Evolutionary conservation across 2,888 invertebrate species (phyloP).

Genomic region (Leptinotarsa tumamoca): DNA sequence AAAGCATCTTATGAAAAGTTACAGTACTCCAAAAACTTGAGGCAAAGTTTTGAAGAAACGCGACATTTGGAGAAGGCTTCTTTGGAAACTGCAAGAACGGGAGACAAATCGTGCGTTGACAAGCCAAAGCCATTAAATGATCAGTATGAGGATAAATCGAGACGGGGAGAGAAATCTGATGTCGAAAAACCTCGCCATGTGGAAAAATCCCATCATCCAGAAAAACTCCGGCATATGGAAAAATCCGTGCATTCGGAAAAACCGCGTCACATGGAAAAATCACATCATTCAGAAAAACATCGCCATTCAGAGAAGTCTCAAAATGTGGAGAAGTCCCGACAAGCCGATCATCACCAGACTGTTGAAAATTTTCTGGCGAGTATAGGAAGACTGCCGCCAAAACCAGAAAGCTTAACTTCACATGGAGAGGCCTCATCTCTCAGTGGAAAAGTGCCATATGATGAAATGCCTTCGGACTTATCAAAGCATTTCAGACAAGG

Average conservation of each 20-base stretch:
- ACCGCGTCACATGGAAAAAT: neutral
- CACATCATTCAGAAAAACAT: slow-evolving; percentile 1
- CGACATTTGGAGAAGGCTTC: neutral
- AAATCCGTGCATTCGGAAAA: neutral
- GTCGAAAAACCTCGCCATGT: neutral
- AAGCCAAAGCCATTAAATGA: slow-evolving; percentile 1
- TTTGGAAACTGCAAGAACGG: neutral
- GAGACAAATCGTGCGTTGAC: neutral
- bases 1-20: neutral
- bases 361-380: neutral
- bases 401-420: neutral
- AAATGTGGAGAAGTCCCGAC: neutral
- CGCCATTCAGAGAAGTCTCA: slow-evolving; percentile 1
- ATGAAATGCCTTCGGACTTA: slow-evolving; percentile 4
- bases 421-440: neutral
- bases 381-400: neutral
- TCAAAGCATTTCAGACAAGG: slow-evolving; percentile 1
- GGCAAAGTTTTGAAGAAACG: too few species aligned
- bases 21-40: neutral
- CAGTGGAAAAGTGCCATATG: neutral
- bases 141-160: neutral
- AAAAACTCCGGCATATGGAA: neutral
- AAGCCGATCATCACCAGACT: neutral
- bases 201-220: neutral
- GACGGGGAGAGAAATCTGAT: neutral